Evolutionary conservation across 2,888 invertebrate species (phyloP).

Genomic region (Mystacides longicornis): DNA sequence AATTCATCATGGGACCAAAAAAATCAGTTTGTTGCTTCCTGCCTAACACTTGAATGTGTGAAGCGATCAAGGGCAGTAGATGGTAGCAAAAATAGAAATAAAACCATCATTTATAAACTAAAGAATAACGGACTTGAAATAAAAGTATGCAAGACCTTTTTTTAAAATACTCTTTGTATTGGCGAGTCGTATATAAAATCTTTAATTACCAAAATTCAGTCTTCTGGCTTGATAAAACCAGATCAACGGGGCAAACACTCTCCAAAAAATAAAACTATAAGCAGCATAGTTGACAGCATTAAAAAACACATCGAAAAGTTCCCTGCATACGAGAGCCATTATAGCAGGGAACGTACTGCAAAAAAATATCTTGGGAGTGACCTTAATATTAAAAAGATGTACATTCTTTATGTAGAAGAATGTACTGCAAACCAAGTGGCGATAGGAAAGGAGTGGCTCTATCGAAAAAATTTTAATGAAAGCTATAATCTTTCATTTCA

Average conservation of each 20-base stretch:
- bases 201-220: slow-evolving; percentile 3
- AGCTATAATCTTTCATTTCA: slow-evolving; percentile 2
- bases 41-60: slow-evolving; percentile 5
- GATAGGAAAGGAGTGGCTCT: slow-evolving; percentile 5
- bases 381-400: slow-evolving; percentile 1
- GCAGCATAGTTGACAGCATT: slow-evolving; percentile 1
- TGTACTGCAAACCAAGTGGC: slow-evolving; percentile 3
- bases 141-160: slow-evolving; percentile 5
- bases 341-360: slow-evolving; percentile 4
- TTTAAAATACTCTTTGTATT: neutral
- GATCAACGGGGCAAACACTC: slow-evolving; percentile 7
- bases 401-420: slow-evolving; percentile 2
- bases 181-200: slow-evolving; percentile 6
- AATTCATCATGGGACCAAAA: slow-evolving; percentile 5
- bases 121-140: slow-evolving; percentile 4
- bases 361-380: slow-evolving; percentile 7
- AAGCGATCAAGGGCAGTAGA: slow-evolving; percentile 6
- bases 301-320: slow-evolving; percentile 4
- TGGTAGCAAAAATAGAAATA: slow-evolving; percentile 4
- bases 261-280: slow-evolving; percentile 2
- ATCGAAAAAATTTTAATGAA: neutral
- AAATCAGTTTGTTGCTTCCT: slow-evolving; percentile 7
- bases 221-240: slow-evolving; percentile 3
- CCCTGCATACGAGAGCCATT: slow-evolving; percentile 7
- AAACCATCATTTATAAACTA: slow-evolving; percentile 1